Evolutionary conservation across 2,888 invertebrate genomes (phyloP).

Genomic region (Phasia obesa): DNA sequence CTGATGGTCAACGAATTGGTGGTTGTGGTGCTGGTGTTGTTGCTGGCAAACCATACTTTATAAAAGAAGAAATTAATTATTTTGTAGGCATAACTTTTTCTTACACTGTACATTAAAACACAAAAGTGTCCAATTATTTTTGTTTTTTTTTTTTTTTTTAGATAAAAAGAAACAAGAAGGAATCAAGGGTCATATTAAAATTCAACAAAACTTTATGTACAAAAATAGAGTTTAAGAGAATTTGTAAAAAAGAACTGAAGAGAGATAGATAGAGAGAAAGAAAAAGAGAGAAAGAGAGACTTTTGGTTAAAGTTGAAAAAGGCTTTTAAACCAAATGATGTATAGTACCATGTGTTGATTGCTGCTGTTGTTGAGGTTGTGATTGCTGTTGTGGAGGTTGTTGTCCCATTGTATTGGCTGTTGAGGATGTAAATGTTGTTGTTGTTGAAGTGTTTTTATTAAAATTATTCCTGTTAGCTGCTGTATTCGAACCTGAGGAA

Average conservation of each 20-base stretch:
- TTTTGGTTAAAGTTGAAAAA: background rate
- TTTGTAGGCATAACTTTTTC: slow-evolving; percentile 4
- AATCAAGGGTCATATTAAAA: slow-evolving; percentile 7
- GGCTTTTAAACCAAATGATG: slow-evolving; percentile 66
- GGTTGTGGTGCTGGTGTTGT: slow-evolving; percentile 41
- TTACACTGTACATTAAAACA: slow-evolving; percentile 13
- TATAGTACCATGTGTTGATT: slow-evolving; percentile 62
- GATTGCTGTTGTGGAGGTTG: slow-evolving; percentile 19
- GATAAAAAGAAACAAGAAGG: background rate
- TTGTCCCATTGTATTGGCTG: slow-evolving; percentile 60
- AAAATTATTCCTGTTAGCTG: slow-evolving; percentile 75
- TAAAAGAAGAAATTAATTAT: slow-evolving; percentile 37
- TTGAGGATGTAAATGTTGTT: slow-evolving; percentile 70
- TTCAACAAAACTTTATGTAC: slow-evolving; percentile 25
- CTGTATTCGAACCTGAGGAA: slow-evolving; percentile 77
- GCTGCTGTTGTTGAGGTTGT: slow-evolving; percentile 44
- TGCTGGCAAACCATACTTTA: slow-evolving; percentile 47
- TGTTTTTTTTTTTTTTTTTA: too few species aligned
- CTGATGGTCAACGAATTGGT: slow-evolving; percentile 28
- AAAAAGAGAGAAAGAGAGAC: background rate
- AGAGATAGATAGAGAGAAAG: background rate
- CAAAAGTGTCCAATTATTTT: slow-evolving; percentile 3
- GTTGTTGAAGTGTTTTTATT: slow-evolving; percentile 74
- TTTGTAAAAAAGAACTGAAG: background rate
- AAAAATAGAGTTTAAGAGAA: background rate